Evolutionary conservation across 2,797 vertebrate genomes (phyloP).

Genomic region (Vipera latastei): DNA sequence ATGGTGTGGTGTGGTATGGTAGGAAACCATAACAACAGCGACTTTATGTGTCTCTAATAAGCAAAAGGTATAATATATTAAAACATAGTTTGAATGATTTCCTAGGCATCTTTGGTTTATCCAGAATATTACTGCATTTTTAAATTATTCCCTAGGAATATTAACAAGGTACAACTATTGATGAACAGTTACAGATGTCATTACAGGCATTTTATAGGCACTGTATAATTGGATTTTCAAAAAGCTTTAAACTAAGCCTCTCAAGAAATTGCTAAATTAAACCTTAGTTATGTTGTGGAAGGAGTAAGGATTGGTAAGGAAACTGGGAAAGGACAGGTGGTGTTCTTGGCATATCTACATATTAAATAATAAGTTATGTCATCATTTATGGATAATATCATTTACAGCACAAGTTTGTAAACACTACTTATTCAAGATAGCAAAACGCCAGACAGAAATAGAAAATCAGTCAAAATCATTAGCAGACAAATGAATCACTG

Average conservation of each 20-base stretch:
- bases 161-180: background rate
- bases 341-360: background rate
- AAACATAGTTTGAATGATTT: background rate
- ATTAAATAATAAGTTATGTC: background rate
- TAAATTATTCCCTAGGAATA: background rate
- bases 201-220: background rate
- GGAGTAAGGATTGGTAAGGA: background rate
- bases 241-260: background rate
- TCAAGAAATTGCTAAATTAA: background rate
- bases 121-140: background rate
- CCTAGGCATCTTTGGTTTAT: background rate
- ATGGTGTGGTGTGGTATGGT: background rate
- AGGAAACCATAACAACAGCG: background rate
- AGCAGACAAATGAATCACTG: background rate
- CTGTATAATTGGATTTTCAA: background rate
- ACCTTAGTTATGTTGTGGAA: background rate
- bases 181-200: background rate
- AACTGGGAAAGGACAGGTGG: background rate
- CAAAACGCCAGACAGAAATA: background rate
- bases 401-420: background rate
- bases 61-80: background rate
- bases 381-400: background rate
- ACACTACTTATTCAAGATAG: background rate
- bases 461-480: background rate
- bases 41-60: background rate